phyloP scores from a whole-genome alignment of 2,797 vertebrate genomes.

The Huso huso region DNA sequence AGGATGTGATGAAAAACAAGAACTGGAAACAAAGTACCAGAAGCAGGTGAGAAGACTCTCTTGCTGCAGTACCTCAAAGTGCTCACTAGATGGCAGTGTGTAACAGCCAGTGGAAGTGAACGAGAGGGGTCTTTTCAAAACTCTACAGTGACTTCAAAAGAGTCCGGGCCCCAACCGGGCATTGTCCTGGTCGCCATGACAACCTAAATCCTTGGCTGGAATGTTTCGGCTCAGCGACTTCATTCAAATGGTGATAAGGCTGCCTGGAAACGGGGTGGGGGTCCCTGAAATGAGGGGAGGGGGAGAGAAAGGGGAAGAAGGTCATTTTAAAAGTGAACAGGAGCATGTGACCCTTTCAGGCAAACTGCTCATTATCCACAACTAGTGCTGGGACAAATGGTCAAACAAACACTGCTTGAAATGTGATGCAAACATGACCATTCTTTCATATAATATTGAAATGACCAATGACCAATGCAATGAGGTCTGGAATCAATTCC shows the following conservation, averaged over 20 bases:
- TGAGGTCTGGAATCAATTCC: too few relatives aligned
- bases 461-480: not conserved
- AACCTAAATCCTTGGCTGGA: slow-evolving; percentile 64
- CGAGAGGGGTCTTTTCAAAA: slow-evolving; percentile 16
- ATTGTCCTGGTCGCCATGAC: slow-evolving; percentile 74
- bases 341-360: too few relatives aligned
- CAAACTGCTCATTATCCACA: too few relatives aligned
- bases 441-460: too few relatives aligned
- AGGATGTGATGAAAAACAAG: not conserved
- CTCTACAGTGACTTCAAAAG: slow-evolving; percentile 49
- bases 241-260: slow-evolving; percentile 74
- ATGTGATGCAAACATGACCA: too few relatives aligned
- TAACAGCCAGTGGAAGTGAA: not conserved
- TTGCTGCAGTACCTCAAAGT: too few relatives aligned
- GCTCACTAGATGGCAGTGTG: too few relatives aligned
- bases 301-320: not conserved
- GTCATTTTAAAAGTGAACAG: not conserved
- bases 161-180: slow-evolving; percentile 55
- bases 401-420: too few relatives aligned
- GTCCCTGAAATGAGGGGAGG: slow-evolving; percentile 14
- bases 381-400: too few relatives aligned
- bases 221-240: slow-evolving; percentile 44
- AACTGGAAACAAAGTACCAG: not conserved
- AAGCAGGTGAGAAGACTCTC: not conserved
- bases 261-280: slow-evolving; percentile 24